phyloP scores from a whole-genome alignment of 2,888 invertebrate genomes.

The Agapostemon virescens region DNA sequence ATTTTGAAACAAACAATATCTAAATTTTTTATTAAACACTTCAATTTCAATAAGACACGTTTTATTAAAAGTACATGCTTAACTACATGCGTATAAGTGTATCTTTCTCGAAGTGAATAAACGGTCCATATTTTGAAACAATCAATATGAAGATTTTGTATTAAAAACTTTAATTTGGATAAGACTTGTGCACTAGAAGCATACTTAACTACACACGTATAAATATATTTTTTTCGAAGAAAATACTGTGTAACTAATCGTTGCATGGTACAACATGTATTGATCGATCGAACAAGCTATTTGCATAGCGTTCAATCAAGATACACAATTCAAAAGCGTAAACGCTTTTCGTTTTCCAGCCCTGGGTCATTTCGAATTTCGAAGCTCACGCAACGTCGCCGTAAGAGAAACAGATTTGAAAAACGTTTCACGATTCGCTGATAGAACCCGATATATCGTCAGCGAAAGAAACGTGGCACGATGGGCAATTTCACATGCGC shows the following conservation, averaged over 20 bases:
- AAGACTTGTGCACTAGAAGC: too few species aligned
- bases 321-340: background rate
- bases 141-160: too few species aligned
- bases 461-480: background rate
- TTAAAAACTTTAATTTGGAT: too few species aligned
- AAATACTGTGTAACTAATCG: too few species aligned
- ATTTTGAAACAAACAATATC: background rate
- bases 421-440: background rate
- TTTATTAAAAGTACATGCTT: too few species aligned
- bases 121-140: too few species aligned
- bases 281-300: too few species aligned
- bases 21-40: too few species aligned
- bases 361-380: background rate
- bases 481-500: background rate
- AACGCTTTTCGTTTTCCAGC: background rate
- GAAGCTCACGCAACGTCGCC: background rate
- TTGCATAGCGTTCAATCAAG: background rate
- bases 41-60: too few species aligned
- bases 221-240: background rate
- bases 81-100: background rate
- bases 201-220: too few species aligned
- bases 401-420: background rate
- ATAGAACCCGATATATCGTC: background rate
- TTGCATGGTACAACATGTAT: too few species aligned
- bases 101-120: too few species aligned